These are phyloP conservation scores for Zosterops borbonicus DNA, from an alignment of 2,113 vertebrate species.

Conservation along the genomic window DNA sequence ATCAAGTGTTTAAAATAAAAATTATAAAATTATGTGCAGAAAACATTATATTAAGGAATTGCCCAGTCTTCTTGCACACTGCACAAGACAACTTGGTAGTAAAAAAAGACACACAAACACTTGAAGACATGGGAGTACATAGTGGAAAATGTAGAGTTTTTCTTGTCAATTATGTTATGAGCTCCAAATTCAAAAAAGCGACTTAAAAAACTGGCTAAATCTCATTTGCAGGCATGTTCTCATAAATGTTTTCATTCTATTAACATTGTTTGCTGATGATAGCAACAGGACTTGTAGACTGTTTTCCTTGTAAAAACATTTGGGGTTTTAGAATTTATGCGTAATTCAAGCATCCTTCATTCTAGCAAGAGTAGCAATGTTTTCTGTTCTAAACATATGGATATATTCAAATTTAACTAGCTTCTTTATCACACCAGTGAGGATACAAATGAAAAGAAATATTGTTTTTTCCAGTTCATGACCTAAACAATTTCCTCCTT, in stretches of 20 bases:
- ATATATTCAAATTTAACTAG: not conserved
- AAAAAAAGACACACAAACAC: not conserved
- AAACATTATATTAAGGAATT: not conserved
- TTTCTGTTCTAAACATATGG: not conserved
- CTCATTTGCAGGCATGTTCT: not conserved
- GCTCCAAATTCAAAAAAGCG: not conserved
- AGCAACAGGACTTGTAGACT: not conserved
- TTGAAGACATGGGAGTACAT: not conserved
- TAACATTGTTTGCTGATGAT: not conserved
- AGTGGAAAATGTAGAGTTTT: rapidly evolving
- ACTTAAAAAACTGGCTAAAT: not conserved
- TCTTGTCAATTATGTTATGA: not conserved
- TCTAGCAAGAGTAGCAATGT: not conserved
- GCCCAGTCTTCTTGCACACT: not conserved
- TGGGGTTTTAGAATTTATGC: not conserved
- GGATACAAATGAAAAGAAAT: not conserved
- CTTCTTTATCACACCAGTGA: slow-evolving; percentile 4
- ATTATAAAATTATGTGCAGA: not conserved
- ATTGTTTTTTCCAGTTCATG: slow-evolving; percentile 13
- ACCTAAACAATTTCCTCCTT: slow-evolving; percentile 19
- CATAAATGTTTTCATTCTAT: not conserved
- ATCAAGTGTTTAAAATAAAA: not conserved
- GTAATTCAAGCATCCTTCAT: not conserved
- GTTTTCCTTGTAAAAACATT: not conserved
- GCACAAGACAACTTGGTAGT: not conserved